Evolutionary conservation across 2,888 invertebrate species (phyloP), one percentile per base, ranked within the genome.

Genomic region (Drosophila nigricruria): DNA sequence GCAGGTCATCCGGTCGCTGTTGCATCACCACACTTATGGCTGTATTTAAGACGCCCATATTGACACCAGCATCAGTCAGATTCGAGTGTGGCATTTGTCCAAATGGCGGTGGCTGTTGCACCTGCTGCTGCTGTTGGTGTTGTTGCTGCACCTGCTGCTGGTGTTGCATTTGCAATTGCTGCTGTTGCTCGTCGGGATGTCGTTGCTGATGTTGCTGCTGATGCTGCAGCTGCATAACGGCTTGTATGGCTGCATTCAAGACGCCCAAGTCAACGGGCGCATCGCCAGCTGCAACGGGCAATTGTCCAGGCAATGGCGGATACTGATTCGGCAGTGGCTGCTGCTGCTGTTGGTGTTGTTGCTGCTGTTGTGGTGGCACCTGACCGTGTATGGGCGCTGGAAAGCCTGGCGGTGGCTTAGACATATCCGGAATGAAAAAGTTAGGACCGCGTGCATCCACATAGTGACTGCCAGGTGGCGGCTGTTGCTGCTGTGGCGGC

Each of bases 361-460:
- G 57, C 1, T 56, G 81, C 16, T 72, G 82, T 25, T 74, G 62
- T 10, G 69, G 58, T 47, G 71, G 60, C 16, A 64, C 47, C n/a
- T 76, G 86, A 12, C 62, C 57, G 63, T 73, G 67, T 64, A 72
- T 74, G n/a, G 71, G 82, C 50, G 70, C 79, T 45, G 92, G 94
- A 90, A 96, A 97, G 34, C 97, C 97, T 6, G 97, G 97, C 0
- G 97, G 97, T 0, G 97, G 97, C 91, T 96, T 96, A 25, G 96
- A 96, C 77, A 97, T 95, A 93, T 97, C 97, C 42, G 97, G 97
- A 91, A 95, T 95, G 73, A 94, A 94, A 93, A 94, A 93, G 93
- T 94, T 82, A 1, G 95, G 94, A 2, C 76, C 79, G 0, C 85
- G 77, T 1, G 73, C 54, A 70, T 93, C 94, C 70, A 93, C 94